Evolutionary conservation across 2,113 vertebrate species (phyloP), one percentile per base, ranked within the genome.

Genomic region (Actenoides lindsayi): DNA sequence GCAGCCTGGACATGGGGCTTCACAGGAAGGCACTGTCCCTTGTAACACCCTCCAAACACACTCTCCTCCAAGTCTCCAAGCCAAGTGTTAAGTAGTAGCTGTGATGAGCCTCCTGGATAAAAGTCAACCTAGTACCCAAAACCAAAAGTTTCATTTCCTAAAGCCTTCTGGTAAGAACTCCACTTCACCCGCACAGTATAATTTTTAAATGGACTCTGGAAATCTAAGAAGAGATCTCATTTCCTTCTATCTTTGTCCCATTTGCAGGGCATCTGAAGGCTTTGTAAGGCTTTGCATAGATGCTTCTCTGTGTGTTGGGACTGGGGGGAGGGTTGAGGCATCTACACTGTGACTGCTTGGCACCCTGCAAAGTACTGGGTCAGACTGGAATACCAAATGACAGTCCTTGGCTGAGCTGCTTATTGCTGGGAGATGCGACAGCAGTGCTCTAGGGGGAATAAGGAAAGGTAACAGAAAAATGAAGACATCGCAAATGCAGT

Each of bases 171-270:
- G 24, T 82, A 70, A 94, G 89, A 92, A 64, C 41, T 35, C 37
- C 92, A 89, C 77, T 92, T 90, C 69, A 80, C 59, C 63, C 81
- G 42, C 23, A 91, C 15, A 14, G 51, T 54, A n/a, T 24, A 53
- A 87, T 70, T 77, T 96, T 87, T 83, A 95, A 97, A 96, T 25
- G 54, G 81, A 93, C 77, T 87, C 95, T 91, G 79, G 89, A 95
- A 92, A 95, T 92, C 84, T 76, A 91, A 96, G 89, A 95, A 89
- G 90, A 80, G 91, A 94, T 94, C 95, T 94, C 81, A 92, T 89
- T 95, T 96, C 95, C 87, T 96, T 82, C 94, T 96, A 95, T 92
- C 92, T 94, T 95, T 95, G 91, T 95, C 86, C 89, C 37, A 74
- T 64, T 94, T 90, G 80, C 54, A 93, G 87, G 70, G 90, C 78